Evolutionary conservation across 2,888 invertebrate genomes (phyloP).

Genomic region (Apomyelois bistriatella): DNA sequence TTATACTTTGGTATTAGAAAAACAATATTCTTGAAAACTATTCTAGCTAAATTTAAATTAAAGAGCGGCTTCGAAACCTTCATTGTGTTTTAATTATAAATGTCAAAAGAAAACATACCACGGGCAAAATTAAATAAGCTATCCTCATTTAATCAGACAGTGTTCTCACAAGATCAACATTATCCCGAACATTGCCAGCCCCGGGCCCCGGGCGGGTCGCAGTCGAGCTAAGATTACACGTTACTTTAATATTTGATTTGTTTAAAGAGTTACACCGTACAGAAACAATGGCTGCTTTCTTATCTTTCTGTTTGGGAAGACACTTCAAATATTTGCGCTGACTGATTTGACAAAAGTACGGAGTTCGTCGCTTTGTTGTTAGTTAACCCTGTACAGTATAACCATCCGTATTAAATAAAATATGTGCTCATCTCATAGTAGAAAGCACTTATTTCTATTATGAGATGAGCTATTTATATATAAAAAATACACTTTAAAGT

Average conservation of each 20-base stretch:
- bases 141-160: constrained; percentile 56
- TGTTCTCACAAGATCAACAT: constrained; percentile 56
- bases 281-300: constrained; percentile 42
- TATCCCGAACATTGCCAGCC: constrained; percentile 29
- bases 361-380: not conserved
- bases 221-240: constrained; percentile 54
- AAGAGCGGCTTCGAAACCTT: constrained; percentile 19
- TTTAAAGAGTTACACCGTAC: constrained; percentile 64
- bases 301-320: constrained; percentile 51
- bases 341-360: constrained; percentile 7
- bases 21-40: not conserved
- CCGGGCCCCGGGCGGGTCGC: constrained; percentile 19
- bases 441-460: too few species aligned
- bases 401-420: too few species aligned
- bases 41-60: not conserved
- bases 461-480: too few species aligned
- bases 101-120: constrained; percentile 49
- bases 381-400: too few species aligned
- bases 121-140: constrained; percentile 39
- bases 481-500: too few species aligned
- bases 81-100: constrained; percentile 63
- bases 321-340: constrained; percentile 44
- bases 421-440: too few species aligned
- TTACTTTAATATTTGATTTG: constrained; percentile 69
- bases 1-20: too few species aligned